phyloP scores from a whole-genome alignment of 2,888 invertebrate species.

The Caenorhabditis afra region DNA sequence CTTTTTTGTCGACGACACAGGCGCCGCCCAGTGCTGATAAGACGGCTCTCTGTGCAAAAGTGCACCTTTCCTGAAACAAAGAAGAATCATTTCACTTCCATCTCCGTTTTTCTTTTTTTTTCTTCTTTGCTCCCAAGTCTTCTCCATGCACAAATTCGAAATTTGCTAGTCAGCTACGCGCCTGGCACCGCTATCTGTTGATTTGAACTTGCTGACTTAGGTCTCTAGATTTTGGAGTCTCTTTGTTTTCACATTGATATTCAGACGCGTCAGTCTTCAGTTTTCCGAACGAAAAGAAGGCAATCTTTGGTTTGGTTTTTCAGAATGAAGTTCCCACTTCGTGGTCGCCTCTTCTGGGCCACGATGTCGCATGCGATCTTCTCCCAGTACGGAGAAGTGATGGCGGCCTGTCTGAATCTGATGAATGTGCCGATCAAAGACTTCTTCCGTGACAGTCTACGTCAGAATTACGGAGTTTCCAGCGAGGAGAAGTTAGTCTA shows the following conservation, averaged over 20 bases:
- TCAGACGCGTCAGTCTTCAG: not conserved
- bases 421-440: conserved; percentile 71
- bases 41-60: conserved; percentile 17
- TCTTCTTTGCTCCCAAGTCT: conserved; percentile 3
- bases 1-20: conserved; percentile 31
- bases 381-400: conserved; percentile 73
- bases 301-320: not conserved
- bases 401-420: conserved; percentile 71
- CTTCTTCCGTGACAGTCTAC: conserved; percentile 69
- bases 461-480: conserved; percentile 57
- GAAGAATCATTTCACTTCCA: conserved; percentile 2
- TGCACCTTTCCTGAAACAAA: conserved; percentile 22
- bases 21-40: conserved; percentile 11
- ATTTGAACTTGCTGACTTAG: conserved; percentile 25
- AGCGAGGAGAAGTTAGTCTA: conserved; percentile 44
- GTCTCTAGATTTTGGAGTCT: too few relatives aligned
- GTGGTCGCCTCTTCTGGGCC: conserved; percentile 62
- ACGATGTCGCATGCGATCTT: conserved; percentile 72
- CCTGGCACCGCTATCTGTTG: conserved; percentile 22
- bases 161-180: conserved; percentile 32
- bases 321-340: conserved; percentile 27
- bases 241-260: not conserved
- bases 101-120: not conserved
- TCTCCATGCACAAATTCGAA: too few relatives aligned
- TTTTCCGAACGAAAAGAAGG: not conserved